Base-by-base conservation (phyloP, 2,113 vertebrate genomes). In the Oncorhynchus kisutch region DNA sequence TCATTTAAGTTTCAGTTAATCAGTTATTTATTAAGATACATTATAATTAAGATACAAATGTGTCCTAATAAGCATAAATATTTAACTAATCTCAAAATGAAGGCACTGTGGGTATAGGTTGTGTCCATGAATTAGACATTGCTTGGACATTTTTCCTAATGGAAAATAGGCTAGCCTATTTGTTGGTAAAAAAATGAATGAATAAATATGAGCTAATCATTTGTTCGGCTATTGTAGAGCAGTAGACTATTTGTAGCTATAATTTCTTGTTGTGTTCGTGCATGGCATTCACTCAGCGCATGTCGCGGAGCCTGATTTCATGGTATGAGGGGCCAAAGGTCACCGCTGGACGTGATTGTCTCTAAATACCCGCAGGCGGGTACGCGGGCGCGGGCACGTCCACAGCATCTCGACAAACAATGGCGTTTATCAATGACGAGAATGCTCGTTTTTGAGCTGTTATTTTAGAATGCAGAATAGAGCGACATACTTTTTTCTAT, bases 301-400 rank as follows among this genome's bases (percentile, higher is more conserved):
- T 76, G 81, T 78, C 66, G 9, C 9, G 2, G 72, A 73, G 83
- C 84, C 86, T 85, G 84, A 86, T 80, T 84, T 84, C 81, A 82
- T 89, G 90, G 91, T 90, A 91, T 92, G 91, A 88, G 68, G 77
- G 89, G 90, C 87, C 89, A 91, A 86, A 90, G 91, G 91, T 91
- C 89, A 86, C 84, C 64, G 3, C 82, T 70, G 90, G 88, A 87
- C 90, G 85, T 86, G 87, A 89, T 87, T 66, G 29, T 84, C 3
- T 86, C 81, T 88, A 45, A 87, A 91, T 89, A 88, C 90, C 85
- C 80, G 84, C 78, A 82, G 87, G 89, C 84, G 88, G 75, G 87
- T 60, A 68, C 67, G 67, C 18, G 67, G 29, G 6, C n/a, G 45
- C 39, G 62, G n/a, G 78, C 69, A 88, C 81, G 87, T 86, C 86